Evolutionary conservation across 1,140 invertebrate genomes (phyloP), one percentile per base, ranked within the genome.

Genomic region (Amyelois transitella): DNA sequence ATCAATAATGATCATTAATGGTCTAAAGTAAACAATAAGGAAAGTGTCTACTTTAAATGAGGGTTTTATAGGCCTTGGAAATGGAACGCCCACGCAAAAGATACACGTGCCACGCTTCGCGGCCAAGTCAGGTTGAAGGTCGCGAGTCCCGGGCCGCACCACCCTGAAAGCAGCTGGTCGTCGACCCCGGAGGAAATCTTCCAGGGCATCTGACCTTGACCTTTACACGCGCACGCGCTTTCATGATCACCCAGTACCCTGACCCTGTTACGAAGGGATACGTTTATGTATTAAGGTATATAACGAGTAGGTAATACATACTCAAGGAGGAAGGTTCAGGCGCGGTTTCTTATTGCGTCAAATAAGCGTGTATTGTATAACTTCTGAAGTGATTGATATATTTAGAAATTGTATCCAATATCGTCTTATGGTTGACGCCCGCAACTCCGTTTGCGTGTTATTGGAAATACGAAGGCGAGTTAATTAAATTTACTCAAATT

Each of bases 141-240:
- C 78, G 71, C 66, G 60, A 47, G 64, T 76, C 69, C 75, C 67
- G 68, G 70, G 74, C 55, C 73, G 70, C 71, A 60, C 72, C 65
- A 68, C 71, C 69, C 83, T 76, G 74, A 83, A 84, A 78, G 72
- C 71, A 75, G 72, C 62, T 57, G 81, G 80, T 66, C 75, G 58
- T 70, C 72, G 81, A 83, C 77, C 81, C 74, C 71, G 60, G 64
- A 73, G 71, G 77, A 82, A 87, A 85, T 83, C 80, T 87, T 85
- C 81, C 80, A 82, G 78, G 78, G 80, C 64, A 68, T 54, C 69
- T 71, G 75, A 79, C 83, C 83, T 81, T 87, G 81, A 87, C 71
- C 83, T 83, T 83, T 83, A 72, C 55, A 64, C 83, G 83, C 83
- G 83, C 84, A 83, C 58, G 84, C 84, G 84, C 81, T 49, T 62